Conservation (phyloP, 2,797 vertebrate species). For the Phyllotis vaccarum region DNA sequence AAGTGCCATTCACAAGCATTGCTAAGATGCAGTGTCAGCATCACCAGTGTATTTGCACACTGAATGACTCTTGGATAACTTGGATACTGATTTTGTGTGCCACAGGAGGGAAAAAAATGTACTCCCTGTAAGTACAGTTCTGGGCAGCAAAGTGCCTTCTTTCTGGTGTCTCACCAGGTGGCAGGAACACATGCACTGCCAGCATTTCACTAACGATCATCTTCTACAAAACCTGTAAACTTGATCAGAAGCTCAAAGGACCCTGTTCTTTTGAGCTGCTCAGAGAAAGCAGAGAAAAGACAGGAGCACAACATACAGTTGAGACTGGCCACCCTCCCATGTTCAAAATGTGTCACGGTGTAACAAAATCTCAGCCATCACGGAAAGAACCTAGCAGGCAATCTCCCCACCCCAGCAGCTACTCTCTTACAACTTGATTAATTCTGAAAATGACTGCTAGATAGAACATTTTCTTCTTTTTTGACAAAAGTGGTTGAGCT, state of each 20-base stretch:
- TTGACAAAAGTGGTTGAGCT: constrained; percentile 41
- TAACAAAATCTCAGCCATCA: too few species aligned
- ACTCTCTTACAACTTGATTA: constrained; percentile 49
- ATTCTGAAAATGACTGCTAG: constrained; percentile 32
- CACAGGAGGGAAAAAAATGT: constrained; percentile 59
- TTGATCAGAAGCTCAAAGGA: constrained; percentile 32
- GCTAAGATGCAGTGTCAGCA: constrained; percentile 46
- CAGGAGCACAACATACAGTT: neutral
- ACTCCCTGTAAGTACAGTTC: constrained; percentile 47
- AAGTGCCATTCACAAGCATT: constrained; percentile 63
- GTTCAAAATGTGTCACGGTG: constrained; percentile 36
- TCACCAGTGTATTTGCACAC: constrained; percentile 57
- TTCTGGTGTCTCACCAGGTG: constrained; percentile 28
- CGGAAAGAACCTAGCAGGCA: constrained; percentile 37
- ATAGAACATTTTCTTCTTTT: constrained; percentile 18
- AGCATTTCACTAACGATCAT: constrained; percentile 10
- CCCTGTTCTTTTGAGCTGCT: neutral
- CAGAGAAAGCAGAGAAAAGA: neutral
- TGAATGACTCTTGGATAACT: constrained; percentile 51
- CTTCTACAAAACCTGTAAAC: constrained; percentile 55
- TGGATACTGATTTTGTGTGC: constrained; percentile 70
- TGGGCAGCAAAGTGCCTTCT: neutral
- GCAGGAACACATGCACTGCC: neutral
- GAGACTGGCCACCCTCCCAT: constrained; percentile 10
- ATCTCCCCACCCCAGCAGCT: neutral